Evolutionary conservation across 2,113 vertebrate genomes (phyloP).

Genomic region (Barbus barbus): DNA sequence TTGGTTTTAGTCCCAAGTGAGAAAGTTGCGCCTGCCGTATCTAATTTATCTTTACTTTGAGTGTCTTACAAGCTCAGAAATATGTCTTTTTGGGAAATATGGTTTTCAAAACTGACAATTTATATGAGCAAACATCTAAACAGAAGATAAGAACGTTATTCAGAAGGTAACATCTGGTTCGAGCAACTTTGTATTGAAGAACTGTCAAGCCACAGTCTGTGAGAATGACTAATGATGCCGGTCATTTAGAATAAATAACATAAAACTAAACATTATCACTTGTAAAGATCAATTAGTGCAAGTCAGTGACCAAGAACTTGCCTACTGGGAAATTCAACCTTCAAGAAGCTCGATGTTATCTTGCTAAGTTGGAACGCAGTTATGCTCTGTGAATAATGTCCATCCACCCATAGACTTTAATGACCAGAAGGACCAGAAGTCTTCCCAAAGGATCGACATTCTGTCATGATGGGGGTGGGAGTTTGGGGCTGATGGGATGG

Average conservation of each 20-base stretch:
- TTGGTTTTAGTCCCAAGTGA: not conserved
- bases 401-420: conserved; percentile 31
- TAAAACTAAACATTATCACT: conserved; percentile 42
- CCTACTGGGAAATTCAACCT: conserved; percentile 8
- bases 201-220: not conserved
- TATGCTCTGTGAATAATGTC: conserved; percentile 33
- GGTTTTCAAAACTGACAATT: not conserved
- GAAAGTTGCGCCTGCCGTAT: not conserved
- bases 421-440: conserved; percentile 35
- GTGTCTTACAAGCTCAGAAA: not conserved
- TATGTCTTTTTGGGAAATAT: not conserved
- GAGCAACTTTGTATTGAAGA: not conserved
- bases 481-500: conserved; percentile 52
- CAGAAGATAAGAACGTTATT: not conserved
- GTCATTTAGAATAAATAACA: conserved; percentile 32
- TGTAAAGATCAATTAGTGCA: conserved; percentile 45
- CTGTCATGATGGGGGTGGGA: conserved; percentile 25
- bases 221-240: conserved; percentile 43
- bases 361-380: conserved; percentile 8
- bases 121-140: conserved; percentile 10
- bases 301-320: conserved; percentile 24
- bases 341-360: conserved; percentile 13
- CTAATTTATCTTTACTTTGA: not conserved
- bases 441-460: conserved; percentile 27
- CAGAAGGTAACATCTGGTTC: conserved; percentile 10